Conservation (phyloP, 2,113 vertebrate species). For the Lota lota region DNA sequence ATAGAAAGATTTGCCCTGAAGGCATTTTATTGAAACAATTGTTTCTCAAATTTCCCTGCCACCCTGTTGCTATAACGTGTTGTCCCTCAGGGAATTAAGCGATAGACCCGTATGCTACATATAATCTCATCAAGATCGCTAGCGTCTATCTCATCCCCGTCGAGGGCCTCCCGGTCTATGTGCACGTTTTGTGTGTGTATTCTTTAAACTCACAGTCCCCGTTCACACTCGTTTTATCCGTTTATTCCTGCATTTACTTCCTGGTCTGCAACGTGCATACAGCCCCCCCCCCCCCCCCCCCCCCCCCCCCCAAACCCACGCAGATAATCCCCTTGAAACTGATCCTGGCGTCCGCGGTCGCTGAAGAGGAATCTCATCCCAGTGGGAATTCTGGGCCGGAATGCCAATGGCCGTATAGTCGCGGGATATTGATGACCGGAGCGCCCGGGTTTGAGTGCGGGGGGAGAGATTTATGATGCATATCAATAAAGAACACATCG, state of each 20-base stretch:
- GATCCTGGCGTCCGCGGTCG: slow-evolving; percentile 19
- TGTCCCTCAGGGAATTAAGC: no score
- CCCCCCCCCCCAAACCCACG: slow-evolving; percentile 4
- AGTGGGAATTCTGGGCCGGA: slow-evolving; percentile 33
- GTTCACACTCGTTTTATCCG: neutral
- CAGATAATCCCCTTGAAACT: slow-evolving; percentile 15
- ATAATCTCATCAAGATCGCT: no score
- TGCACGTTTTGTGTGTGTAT: neutral
- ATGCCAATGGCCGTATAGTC: slow-evolving; percentile 22
- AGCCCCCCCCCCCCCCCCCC: neutral
- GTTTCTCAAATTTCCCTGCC: no score
- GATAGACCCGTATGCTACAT: no score
- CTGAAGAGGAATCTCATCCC: slow-evolving; percentile 20
- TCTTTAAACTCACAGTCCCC: neutral
- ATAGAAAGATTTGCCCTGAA: no score
- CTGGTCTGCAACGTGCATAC: no score
- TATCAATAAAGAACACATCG: no score
- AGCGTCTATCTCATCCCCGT: no score
- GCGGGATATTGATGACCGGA: slow-evolving; percentile 1
- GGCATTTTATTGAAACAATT: no score
- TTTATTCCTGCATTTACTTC: no score
- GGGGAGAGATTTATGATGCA: slow-evolving; percentile 28
- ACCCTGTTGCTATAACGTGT: no score
- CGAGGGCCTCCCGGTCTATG: no score
- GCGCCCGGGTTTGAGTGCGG: neutral